Conservation (phyloP, 2,797 vertebrate species). For the Enteromius afrohamiltoni region DNA sequence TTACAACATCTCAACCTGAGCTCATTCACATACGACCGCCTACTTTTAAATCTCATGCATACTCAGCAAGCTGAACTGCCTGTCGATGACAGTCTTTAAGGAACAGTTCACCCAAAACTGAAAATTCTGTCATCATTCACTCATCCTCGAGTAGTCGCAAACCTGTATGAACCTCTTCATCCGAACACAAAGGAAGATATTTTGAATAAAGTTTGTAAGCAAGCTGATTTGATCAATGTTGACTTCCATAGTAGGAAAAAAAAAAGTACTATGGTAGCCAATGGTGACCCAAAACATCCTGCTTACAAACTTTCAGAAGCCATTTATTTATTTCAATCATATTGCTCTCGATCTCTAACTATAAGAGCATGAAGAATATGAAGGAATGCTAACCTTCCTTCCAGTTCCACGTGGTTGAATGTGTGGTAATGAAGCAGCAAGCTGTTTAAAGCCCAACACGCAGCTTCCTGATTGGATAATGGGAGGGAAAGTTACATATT, state of each 20-base stretch:
- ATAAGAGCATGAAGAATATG: not conserved
- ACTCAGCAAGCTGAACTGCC: not conserved
- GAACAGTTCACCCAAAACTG: no score
- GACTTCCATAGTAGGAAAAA: no score
- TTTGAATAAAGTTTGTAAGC: no score
- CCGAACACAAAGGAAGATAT: no score
- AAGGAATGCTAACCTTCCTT: conserved; percentile 78
- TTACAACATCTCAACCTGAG: not conserved
- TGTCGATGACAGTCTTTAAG: no score
- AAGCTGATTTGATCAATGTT: no score
- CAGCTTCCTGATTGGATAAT: conserved; percentile 83
- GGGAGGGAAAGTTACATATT: not conserved
- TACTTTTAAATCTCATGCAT: not conserved
- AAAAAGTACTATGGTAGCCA: no score
- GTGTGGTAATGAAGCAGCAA: conserved; percentile 84
- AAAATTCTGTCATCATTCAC: no score
- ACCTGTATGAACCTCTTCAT: no score
- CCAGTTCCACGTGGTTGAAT: conserved; percentile 81
- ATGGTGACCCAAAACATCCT: no score
- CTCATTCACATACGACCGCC: not conserved
- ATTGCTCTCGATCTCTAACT: not conserved
- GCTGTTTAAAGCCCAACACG: conserved; percentile 91
- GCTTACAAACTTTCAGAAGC: no score
- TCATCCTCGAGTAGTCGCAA: no score
- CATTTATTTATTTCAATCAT: not conserved